Evolutionary conservation across 2,888 invertebrate genomes (phyloP).

Genomic region (Nemurella pictetii): DNA sequence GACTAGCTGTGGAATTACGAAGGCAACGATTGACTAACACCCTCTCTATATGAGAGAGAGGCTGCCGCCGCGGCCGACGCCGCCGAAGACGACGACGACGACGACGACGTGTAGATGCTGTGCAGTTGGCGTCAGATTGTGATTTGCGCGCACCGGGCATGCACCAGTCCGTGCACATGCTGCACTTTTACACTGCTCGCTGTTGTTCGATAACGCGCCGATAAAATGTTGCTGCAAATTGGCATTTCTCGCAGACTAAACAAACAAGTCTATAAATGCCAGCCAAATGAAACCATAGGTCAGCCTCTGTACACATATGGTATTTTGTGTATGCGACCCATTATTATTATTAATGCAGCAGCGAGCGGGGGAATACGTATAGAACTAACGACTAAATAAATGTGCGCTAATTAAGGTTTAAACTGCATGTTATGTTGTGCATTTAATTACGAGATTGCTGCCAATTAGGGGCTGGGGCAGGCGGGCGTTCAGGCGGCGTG

Average conservation of each 20-base stretch:
- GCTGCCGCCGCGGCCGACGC: too few relatives aligned
- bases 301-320: background rate
- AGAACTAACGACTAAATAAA: background rate
- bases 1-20: too few relatives aligned
- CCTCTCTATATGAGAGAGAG: too few relatives aligned
- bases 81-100: too few relatives aligned
- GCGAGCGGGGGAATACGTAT: too few relatives aligned
- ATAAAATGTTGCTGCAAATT: background rate
- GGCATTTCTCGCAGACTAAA: background rate
- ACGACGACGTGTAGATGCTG: too few relatives aligned
- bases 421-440: background rate
- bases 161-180: background rate
- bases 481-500: background rate
- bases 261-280: background rate
- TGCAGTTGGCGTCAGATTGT: too few relatives aligned
- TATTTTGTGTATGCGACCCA: background rate
- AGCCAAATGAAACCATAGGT: background rate
- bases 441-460: background rate
- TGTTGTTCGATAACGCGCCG: background rate
- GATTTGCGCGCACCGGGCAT: too few relatives aligned
- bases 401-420: background rate
- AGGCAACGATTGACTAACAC: too few relatives aligned
- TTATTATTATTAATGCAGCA: background rate
- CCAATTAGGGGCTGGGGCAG: background rate
- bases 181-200: background rate